These are phyloP conservation scores for Galeruca laticollis DNA, from an alignment of 2,888 invertebrate genomes.

Conservation along the genomic window DNA sequence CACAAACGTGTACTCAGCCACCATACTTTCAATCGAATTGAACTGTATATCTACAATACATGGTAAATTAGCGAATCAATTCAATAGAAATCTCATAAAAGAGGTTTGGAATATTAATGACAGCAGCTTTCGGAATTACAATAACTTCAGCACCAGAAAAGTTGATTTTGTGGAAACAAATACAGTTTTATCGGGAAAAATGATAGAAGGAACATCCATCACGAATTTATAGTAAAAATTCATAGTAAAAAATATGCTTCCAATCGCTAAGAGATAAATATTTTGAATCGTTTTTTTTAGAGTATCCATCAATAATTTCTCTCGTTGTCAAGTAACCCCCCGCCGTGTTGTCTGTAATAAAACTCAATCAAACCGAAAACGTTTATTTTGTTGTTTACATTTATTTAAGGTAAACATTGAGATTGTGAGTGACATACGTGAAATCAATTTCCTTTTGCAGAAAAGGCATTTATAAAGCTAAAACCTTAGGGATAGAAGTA, in stretches of 20 bases:
- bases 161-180: too few species aligned
- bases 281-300: neutral
- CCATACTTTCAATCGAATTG: too few species aligned
- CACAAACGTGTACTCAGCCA: too few species aligned
- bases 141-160: too few species aligned
- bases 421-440: constrained; percentile 45
- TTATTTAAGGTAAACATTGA: constrained; percentile 40
- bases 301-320: neutral
- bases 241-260: neutral
- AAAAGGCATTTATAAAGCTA: constrained; percentile 28
- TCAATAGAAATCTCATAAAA: too few species aligned
- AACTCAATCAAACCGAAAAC: constrained; percentile 21
- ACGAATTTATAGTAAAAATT: neutral
- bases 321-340: constrained; percentile 3
- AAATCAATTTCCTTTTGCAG: constrained; percentile 45
- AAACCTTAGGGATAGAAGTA: constrained; percentile 33
- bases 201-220: too few species aligned
- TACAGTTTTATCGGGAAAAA: too few species aligned
- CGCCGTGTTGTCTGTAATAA: constrained; percentile 3
- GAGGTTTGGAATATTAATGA: too few species aligned
- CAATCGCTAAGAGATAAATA: neutral
- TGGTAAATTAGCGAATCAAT: too few species aligned
- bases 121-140: too few species aligned
- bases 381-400: constrained; percentile 37
- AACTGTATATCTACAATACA: too few species aligned